These are phyloP conservation scores for Orthosia gracilis DNA, from an alignment of 2,888 invertebrate species.

Conservation along the genomic window DNA sequence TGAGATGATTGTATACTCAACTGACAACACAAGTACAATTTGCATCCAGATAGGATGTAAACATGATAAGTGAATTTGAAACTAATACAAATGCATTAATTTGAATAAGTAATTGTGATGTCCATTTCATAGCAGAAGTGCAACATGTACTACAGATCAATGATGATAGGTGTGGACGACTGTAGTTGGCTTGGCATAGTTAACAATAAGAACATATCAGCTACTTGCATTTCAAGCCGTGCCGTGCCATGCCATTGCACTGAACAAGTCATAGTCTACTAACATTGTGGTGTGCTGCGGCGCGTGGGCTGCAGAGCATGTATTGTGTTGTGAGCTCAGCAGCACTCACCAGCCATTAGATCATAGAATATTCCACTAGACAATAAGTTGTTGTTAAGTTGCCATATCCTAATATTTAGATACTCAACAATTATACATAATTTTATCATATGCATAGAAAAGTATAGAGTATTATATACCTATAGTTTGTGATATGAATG, in stretches of 20 bases:
- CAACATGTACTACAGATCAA: constrained; percentile 1
- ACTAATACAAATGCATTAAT: neutral
- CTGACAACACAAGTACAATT: constrained; percentile 24
- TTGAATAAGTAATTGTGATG: neutral
- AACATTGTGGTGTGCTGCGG: constrained; percentile 10
- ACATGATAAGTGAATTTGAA: neutral
- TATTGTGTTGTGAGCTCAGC: constrained; percentile 33
- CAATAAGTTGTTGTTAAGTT: constrained; percentile 90
- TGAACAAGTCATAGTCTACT: constrained; percentile 36
- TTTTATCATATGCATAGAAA: constrained; percentile 82
- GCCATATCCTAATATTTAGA: constrained; percentile 90
- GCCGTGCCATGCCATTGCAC: constrained; percentile 36
- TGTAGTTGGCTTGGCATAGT: constrained; percentile 28
- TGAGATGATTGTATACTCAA: constrained; percentile 8
- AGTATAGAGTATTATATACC: constrained; percentile 86
- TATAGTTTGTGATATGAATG: constrained; percentile 90
- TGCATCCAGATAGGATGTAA: constrained; percentile 4
- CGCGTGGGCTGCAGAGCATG: too few relatives aligned
- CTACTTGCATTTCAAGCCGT: constrained; percentile 27
- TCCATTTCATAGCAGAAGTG: constrained; percentile 2
- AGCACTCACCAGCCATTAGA: constrained; percentile 61
- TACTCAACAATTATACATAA: constrained; percentile 88
- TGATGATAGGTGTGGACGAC: neutral
- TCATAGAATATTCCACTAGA: constrained; percentile 87
- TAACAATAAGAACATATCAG: constrained; percentile 42